Base-by-base conservation (phyloP, 2,888 invertebrate species). In the Folsomia manolachei region DNA sequence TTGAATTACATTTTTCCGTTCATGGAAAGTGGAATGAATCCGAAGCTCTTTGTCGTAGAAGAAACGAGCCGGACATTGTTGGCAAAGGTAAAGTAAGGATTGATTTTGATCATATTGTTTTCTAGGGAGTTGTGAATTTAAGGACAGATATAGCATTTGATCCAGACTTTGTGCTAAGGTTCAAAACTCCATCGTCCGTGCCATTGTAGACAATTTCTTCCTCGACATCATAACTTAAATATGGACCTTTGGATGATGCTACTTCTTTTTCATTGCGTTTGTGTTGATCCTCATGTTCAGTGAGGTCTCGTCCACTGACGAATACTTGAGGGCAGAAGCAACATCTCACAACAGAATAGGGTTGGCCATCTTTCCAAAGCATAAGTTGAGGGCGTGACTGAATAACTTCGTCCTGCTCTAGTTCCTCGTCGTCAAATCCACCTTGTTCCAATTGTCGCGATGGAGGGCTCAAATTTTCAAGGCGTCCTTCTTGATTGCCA, bases 201-300 rank as follows among this genome's bases (percentile, higher is more conserved):
- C 25, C 51, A 27, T 25, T 27, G 26, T 53, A 0, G 23, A 14
- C 27, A 0, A 26, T 21, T 52, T 19, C 53, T 21, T 61, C 39
- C 14, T 4, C 4, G 39, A 4, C 26, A 21, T 61, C 11, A 1
- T 18, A 11, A 53, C 25, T 71, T 21, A 24, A 27, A 21, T 56
- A n/a, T 63, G 51, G 52, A 18, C 9, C n/a, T 66, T 9, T 18
- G 25, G 7, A 1, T 52, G 14, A 14, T 52, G 11, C 84, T 77
- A n/a, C n/a, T n/a, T n/a, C n/a, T n/a, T n/a, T 51, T 51, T 51
- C 51, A 21, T 56, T 27, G 27, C 85, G 86, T 11, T 75, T 65
- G 83, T 93, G 93, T 88, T 93, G 91, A 82, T 90, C 89, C 83
- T 94, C 93, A 83, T 95, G 94, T 81, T 92, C 91, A 27, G 89